Percentiles rank a stretch among this genome's conserved stretches.
Evolutionary conservation across 2,888 invertebrate species (phyloP).

Genomic region (Ecliptopera silaceata): DNA sequence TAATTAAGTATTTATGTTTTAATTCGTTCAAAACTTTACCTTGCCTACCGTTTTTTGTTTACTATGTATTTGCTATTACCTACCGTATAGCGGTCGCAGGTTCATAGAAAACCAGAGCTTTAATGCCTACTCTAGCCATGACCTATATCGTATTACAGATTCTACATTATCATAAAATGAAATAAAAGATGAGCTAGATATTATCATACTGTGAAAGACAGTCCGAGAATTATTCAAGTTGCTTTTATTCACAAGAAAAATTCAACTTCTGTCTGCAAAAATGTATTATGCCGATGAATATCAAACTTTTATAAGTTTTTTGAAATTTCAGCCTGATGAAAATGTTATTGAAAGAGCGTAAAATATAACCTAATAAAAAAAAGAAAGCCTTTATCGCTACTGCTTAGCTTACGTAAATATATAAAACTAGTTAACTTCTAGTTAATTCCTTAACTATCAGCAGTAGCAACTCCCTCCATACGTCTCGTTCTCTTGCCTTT

Average conservation of each 20-base stretch:
- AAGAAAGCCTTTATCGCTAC: no score
- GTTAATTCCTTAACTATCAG: no score
- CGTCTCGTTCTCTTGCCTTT: no score
- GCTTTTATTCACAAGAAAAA: slow-evolving; percentile 28
- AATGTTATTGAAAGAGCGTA: not conserved
- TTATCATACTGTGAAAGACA: slow-evolving; percentile 5
- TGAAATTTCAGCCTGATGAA: not conserved
- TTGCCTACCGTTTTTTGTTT: no score
- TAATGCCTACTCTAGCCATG: not conserved
- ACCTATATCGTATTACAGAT: not conserved
- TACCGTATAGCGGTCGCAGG: not conserved
- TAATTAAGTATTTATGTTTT: no score
- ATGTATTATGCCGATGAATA: slow-evolving; percentile 36
- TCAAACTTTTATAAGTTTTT: not conserved
- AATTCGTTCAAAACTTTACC: no score
- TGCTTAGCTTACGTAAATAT: no score
- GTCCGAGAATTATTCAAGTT: slow-evolving; percentile 26
- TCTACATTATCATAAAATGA: not conserved
- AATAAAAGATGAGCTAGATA: slow-evolving; percentile 4
- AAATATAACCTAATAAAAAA: no score
- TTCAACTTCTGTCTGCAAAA: slow-evolving; percentile 32
- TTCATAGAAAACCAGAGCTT: not conserved
- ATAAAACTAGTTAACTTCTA: no score
- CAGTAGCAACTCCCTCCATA: no score
- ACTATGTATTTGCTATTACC: not conserved